phyloP scores from a whole-genome alignment of 2,888 invertebrate species.

The Imbricaverruca yamaguchii region DNA sequence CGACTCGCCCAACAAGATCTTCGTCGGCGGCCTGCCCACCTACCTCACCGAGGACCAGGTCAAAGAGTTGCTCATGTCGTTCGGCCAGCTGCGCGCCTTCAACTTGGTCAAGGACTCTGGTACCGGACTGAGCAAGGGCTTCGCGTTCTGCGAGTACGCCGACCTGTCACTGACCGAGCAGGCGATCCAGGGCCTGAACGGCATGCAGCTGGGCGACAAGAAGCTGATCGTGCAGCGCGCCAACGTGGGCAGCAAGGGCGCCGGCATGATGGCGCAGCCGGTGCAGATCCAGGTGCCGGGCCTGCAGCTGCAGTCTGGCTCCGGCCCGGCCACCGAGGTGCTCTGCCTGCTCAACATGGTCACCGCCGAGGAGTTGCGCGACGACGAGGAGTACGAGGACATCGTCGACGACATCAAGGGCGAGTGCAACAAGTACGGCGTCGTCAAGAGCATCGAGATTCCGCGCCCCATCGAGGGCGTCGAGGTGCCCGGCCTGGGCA shows the following conservation, averaged over 20 bases:
- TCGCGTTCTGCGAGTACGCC: constrained; percentile 99
- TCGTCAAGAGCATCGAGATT: constrained; percentile 92
- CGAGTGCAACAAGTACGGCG: constrained; percentile 75
- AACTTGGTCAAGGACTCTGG: constrained; percentile 99
- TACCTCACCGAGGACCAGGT: constrained; percentile 99
- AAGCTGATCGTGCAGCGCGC: constrained; percentile 96
- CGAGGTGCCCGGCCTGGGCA: constrained; percentile 38
- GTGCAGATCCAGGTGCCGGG: constrained; percentile 96
- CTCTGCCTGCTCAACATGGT: constrained; percentile 98
- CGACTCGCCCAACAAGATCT: constrained; percentile 97
- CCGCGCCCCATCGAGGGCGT: constrained; percentile 94
- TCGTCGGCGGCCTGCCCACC: constrained; percentile 96
- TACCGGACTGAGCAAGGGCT: constrained; percentile 95
- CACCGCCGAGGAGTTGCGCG: constrained; percentile 88
- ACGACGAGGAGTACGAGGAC: constrained; percentile 98
- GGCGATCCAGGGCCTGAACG: constrained; percentile 97
- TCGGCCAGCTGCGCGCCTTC: constrained; percentile 96
- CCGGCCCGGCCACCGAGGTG: constrained; percentile 88
- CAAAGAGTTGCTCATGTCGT: constrained; percentile 95
- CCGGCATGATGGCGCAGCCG: constrained; percentile 64
- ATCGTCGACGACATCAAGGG: constrained; percentile 97
- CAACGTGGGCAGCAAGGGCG: constrained; percentile 95
- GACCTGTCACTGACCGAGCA: constrained; percentile 96
- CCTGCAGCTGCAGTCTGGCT: constrained; percentile 64
- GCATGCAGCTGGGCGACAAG: constrained; percentile 98